These are phyloP conservation scores for Turnix velox DNA, from an alignment of 2,113 vertebrate genomes.

Conservation along the genomic window DNA sequence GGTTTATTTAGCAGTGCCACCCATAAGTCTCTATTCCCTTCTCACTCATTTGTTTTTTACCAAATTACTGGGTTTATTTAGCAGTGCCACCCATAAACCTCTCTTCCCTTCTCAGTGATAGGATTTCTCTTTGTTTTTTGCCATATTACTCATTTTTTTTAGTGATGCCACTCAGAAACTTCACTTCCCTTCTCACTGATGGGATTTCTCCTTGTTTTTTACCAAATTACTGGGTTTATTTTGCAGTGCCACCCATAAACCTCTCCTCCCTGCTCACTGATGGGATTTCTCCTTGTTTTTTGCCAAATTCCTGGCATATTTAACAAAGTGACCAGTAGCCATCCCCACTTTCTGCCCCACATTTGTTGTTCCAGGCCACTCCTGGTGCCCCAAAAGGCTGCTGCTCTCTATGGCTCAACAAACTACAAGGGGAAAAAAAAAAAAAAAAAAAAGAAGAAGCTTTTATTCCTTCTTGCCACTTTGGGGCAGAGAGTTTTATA, in stretches of 20 bases:
- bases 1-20: not conserved
- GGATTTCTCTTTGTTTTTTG: no score
- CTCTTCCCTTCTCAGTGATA: no score
- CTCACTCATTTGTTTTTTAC: no score
- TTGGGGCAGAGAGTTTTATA: not conserved
- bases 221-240: accelerated
- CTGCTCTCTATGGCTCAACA: not conserved
- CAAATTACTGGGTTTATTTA: no score
- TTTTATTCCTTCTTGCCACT: constrained; percentile 10
- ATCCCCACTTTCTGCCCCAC: no score
- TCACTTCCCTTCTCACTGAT: no score
- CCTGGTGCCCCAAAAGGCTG: not conserved
- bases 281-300: no score
- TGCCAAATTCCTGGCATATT: accelerated
- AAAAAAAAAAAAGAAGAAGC: not conserved
- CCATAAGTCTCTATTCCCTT: not conserved
- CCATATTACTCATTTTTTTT: no score
- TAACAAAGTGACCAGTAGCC: no score
- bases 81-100: no score
- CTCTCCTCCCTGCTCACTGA: not conserved
- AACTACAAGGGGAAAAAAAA: not conserved
- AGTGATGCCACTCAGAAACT: no score
- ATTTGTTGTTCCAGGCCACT: not conserved
- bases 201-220: not conserved
- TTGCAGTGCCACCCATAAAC: not conserved